Percentiles rank a stretch among this genome's conserved stretches.
These are phyloP conservation scores for Charaxes varanes DNA, from an alignment of 1,140 invertebrate genomes.

Conservation along the genomic window DNA sequence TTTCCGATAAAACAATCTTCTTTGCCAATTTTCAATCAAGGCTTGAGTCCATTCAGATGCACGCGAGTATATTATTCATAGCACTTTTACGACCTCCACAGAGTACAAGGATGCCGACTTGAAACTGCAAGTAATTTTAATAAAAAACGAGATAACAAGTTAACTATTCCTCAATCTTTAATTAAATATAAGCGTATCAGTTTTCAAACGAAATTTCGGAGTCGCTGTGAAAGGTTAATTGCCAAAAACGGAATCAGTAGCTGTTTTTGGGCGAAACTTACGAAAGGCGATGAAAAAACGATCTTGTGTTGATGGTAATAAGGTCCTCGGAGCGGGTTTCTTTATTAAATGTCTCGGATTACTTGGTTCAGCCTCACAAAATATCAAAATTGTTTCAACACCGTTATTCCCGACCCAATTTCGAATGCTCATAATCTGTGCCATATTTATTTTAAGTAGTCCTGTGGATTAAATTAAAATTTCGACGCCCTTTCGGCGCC, in stretches of 20 bases:
- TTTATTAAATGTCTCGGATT: conserved; percentile 15
- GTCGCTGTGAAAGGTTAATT: conserved; percentile 19
- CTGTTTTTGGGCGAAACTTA: neutral
- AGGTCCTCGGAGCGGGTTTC: neutral
- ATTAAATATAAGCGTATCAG: conserved; percentile 12
- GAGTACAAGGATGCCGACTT: too few relatives aligned
- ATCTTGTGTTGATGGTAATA: neutral
- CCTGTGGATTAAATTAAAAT: conserved; percentile 16
- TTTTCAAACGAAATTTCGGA: conserved; percentile 9
- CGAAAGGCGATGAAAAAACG: neutral
- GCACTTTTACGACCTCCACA: too few relatives aligned
- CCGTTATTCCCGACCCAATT: conserved; percentile 31
- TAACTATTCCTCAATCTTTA: too few relatives aligned
- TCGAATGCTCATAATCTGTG: conserved; percentile 27
- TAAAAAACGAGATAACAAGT: too few relatives aligned
- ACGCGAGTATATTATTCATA: too few relatives aligned
- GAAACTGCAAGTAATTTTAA: too few relatives aligned
- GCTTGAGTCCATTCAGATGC: too few relatives aligned
- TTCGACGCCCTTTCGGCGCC: conserved; percentile 2
- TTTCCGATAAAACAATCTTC: too few relatives aligned
- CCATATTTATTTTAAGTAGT: conserved; percentile 19
- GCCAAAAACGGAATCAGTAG: conserved; percentile 13
- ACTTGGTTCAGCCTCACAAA: conserved; percentile 24
- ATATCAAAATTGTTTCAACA: conserved; percentile 37
- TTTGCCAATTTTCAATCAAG: too few relatives aligned